Evolutionary conservation across 1,140 invertebrate genomes (phyloP), one percentile per base, ranked within the genome.

Genomic region (Melanaphis sacchari): DNA sequence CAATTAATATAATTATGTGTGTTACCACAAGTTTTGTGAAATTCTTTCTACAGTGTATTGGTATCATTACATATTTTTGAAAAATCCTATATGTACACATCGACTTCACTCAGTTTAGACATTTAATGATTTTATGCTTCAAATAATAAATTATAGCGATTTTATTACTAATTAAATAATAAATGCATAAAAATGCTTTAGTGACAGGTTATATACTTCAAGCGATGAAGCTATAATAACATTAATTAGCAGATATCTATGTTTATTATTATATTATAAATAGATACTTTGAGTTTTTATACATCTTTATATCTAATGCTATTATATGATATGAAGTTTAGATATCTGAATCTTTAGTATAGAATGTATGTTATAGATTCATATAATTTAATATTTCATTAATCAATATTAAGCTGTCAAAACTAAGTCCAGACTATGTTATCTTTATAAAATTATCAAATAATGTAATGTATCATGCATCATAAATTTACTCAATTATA

Each of bases 161-260:
- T 82, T 82, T 22, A 82, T 82, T 82, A 82, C 36, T 40, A 82
- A 40, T 82, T 82, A 82, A 36, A 82, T 82, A 82, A 82, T 82
- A 38, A 40, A 82, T 82, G 36, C 21, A 38, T 82, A 82, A 82
- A 82, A 82, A 82, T 38, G 38, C n/a, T 82, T 38, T 36, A 40
- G 36, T 38, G 81, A 40, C 81, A 82, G 36, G 81, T 38, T 49
- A 49, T 49, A 18, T 15, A 49, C 46, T 40, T 38, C 36, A 22
- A 22, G n/a, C 36, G 76, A 31, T 81, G 31, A 81, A 81, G 76
- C 76, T 81, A 59, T 59, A 81, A 81, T 81, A 81, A 81, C 36
- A 81, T 81, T 81, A 81, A 81, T 81, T 18, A 81, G 36, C 36
- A 81, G 76, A 81, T 15, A 38, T 22, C 7, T 22, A 38, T 22